Base-by-base conservation (phyloP, 2,888 invertebrate genomes). In the Salticus scenicus region DNA sequence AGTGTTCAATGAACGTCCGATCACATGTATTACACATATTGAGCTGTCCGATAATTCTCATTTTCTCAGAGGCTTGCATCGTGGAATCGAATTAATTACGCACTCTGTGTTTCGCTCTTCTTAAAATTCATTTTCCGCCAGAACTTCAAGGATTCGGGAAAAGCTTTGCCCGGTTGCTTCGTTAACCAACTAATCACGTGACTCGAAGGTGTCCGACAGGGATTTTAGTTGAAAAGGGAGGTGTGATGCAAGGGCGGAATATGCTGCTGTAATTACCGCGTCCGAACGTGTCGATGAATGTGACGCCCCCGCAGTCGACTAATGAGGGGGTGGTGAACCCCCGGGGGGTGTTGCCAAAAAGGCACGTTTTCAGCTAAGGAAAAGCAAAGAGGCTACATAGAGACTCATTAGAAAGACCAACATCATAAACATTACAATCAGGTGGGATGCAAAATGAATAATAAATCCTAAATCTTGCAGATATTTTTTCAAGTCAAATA, bases 141-240 rank as follows among this genome's bases (percentile, higher is more conserved):
- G n/a, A n/a, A n/a, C n/a, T n/a, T n/a, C n/a, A n/a, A n/a, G n/a
- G 10, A 37, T 7, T 7, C 37, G 37, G 7, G 37, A 37, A 37
- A 37, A 37, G 37, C 37, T 37, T 24, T 57, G 1, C 24, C 57
- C 66, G 5, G n/a, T 8, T 51, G 75, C 75, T 82, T 82, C 71
- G 76, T 82, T 76, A 76, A 76, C 82, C 76, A 71, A 82, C 81
- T 75, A 82, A 76, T 82, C 82, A 82, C 82, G 82, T 76, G 82
- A 82, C 82, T 63, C 37, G 81, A 57, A 76, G 64, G 64, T 66
- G 64, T 33, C 42, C 51, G 64, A 37, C 77, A 37, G 70, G 37
- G 81, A 70, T 69, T n/a, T 69, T 75, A 81, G 73, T 75, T 20
- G 57, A 73, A 81, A 75, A 81, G 24, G 42, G 76, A 64, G 71